Evolutionary conservation across 2,113 vertebrate species (phyloP).

Genomic region (Stomatorhinus ivindoensis): DNA sequence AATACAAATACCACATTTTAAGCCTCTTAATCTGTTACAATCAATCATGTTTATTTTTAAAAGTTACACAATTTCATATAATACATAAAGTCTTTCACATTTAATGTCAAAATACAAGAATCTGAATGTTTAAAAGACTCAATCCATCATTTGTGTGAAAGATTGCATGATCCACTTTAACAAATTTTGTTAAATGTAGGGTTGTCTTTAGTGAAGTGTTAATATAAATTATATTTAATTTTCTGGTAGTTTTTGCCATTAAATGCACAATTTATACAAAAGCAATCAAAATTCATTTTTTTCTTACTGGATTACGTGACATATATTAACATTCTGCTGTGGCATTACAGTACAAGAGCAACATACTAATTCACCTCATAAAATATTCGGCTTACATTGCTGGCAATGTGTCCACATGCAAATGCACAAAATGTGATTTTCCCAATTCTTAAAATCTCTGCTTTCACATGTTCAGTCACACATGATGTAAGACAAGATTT

Average conservation of each 20-base stretch:
- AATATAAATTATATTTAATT: not conserved
- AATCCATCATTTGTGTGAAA: not conserved
- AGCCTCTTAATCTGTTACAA: not conserved
- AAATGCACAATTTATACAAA: not conserved
- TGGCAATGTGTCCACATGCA: not conserved
- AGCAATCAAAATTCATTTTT: not conserved
- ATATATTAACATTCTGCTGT: not conserved
- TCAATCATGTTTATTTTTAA: not conserved
- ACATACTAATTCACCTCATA: not conserved
- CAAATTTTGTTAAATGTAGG: not conserved
- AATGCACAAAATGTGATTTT: not conserved
- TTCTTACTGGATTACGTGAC: not conserved
- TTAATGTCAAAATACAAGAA: not conserved
- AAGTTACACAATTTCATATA: not conserved
- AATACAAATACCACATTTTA: not conserved
- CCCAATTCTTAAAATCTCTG: not conserved
- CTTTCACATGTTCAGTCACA: not conserved
- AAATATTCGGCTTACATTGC: not conserved
- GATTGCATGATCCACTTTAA: not conserved
- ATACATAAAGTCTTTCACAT: not conserved
- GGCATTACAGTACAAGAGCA: slow-evolving; percentile 17
- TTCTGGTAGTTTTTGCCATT: not conserved
- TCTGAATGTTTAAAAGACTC: not conserved
- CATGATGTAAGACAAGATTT: not conserved
- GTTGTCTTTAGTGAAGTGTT: not conserved